Base-by-base conservation (phyloP, 2,888 invertebrate species). In the Boloria selene region DNA sequence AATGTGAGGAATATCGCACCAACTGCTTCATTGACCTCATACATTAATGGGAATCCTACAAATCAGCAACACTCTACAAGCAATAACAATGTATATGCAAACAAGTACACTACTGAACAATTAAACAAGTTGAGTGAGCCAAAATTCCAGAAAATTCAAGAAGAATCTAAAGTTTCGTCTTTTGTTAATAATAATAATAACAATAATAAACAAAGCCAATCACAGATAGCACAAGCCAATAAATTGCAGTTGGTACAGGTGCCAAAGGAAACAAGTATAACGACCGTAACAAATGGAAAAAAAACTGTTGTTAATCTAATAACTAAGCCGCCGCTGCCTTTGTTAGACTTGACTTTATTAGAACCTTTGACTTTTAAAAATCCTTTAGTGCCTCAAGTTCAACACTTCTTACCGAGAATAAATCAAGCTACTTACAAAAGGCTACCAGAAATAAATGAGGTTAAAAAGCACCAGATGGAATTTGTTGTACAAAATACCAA, bases 301-400 rank as follows among this genome's bases (percentile, higher is more conserved):
- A 86, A 86, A 69, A 83, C 87, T 16, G 77, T 85, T 13, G 79
- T 88, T 18, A 83, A 86, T 67, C 73, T 90, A 56, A 79, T 85
- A 59, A 87, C 87, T 2, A 83, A 87, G 65, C 89, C 88, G 3
- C 78, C 83, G 5, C 56, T 91, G 5, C 90, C 88, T 50, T 75
- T 90, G 2, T 70, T 92, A 56, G 88, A 92, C 64, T 77, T 92
- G 38, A 88, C 81, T 68, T 85, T 91, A 55, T 78, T 90, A 47
- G 88, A 92, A 70, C 92, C 92, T 4, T 75, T 92, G 67, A 87
- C 85, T 7, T 93, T 92, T 72, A 85, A 79, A 3, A 92, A 91
- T 72, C 90, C 93, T 4, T 74, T 92, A 38, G 92, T 92, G 16
- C 88, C 92, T 13, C 92, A 92, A 84, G 83, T 90, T 49, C 92